Conservation (phyloP, 2,113 vertebrate species). For the Eleginops maclovinus region DNA sequence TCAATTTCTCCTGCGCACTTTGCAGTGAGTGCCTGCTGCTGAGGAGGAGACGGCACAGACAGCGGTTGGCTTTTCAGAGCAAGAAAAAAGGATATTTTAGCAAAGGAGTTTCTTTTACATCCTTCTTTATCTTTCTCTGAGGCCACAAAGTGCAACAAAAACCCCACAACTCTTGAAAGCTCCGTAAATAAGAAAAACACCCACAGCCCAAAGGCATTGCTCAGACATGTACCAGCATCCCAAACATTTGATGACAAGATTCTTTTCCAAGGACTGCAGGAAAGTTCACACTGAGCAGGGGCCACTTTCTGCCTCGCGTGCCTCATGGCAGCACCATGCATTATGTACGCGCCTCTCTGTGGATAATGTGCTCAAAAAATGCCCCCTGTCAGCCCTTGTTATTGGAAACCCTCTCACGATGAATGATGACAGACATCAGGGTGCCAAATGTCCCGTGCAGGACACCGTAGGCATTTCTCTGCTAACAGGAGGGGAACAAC, state of each 20-base stretch:
- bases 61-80: background rate
- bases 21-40: constrained; percentile 36
- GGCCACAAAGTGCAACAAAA: constrained; percentile 37
- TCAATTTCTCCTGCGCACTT: constrained; percentile 38
- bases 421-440: constrained; percentile 85
- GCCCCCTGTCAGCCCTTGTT: constrained; percentile 85
- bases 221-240: constrained; percentile 42
- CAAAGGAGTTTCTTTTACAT: constrained; percentile 23
- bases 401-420: constrained; percentile 80
- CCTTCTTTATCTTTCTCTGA: constrained; percentile 29
- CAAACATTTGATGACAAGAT: constrained; percentile 47
- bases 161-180: constrained; percentile 32
- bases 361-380: constrained; percentile 76
- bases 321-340: constrained; percentile 62
- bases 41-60: constrained; percentile 25
- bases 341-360: constrained; percentile 71
- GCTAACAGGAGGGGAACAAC: constrained; percentile 80
- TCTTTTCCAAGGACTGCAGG: constrained; percentile 60
- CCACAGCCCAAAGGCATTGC: constrained; percentile 40
- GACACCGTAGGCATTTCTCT: constrained; percentile 77
- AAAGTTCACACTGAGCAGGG: constrained; percentile 49
- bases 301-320: constrained; percentile 53
- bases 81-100: background rate
- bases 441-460: constrained; percentile 86
- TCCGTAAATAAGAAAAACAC: constrained; percentile 51